Evolutionary conservation across 2,888 invertebrate genomes (phyloP).

Genomic region (Microplitis deprimator): DNA sequence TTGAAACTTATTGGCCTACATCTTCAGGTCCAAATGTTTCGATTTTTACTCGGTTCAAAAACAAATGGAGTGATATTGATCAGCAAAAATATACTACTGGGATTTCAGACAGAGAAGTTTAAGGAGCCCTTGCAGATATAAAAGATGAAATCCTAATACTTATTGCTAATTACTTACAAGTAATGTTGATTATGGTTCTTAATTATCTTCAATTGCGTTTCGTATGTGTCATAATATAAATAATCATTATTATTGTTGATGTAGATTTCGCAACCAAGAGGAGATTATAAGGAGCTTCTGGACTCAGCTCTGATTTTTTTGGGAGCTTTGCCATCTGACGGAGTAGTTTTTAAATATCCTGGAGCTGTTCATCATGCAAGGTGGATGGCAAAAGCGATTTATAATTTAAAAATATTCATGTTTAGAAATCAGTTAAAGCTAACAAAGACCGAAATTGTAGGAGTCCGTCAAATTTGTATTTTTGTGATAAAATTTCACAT

Average conservation of each 20-base stretch:
- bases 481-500: conserved; percentile 52
- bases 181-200: not conserved
- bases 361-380: conserved; percentile 56
- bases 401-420: conserved; percentile 32
- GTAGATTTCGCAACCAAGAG: not conserved
- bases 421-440: conserved; percentile 52
- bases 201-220: no score
- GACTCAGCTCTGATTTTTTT: conserved; percentile 53
- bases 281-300: not conserved
- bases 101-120: not conserved
- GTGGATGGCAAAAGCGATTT: conserved; percentile 58
- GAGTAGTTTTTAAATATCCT: conserved; percentile 41
- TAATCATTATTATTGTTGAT: no score
- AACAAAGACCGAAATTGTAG: conserved; percentile 45
- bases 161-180: not conserved
- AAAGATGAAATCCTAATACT: not conserved
- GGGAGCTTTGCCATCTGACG: conserved; percentile 42
- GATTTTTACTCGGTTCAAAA: conserved; percentile 6
- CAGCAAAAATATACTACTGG: not conserved
- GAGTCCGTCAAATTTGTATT: conserved; percentile 50
- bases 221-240: no score
- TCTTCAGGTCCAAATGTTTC: conserved; percentile 2
- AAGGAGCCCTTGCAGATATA: not conserved
- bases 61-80: not conserved
- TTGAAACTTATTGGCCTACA: conserved; percentile 4